Conservation (phyloP, 2,888 invertebrate genomes). For the Chrysolina americana region DNA sequence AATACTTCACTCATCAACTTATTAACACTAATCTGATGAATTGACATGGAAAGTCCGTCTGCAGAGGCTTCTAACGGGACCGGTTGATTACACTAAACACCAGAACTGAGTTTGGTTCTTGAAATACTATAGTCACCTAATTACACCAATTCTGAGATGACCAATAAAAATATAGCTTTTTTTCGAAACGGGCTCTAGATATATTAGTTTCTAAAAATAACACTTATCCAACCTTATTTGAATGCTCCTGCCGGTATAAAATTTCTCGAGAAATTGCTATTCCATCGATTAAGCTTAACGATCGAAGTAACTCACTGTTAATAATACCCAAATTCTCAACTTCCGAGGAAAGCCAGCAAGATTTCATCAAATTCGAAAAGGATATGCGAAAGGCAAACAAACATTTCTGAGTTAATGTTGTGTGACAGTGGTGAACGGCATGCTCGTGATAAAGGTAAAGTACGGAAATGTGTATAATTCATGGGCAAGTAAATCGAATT, state of each 20-base stretch:
- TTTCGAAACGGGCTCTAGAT: too few species aligned
- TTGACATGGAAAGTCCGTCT: too few species aligned
- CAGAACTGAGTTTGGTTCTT: too few species aligned
- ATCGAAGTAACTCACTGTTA: slow-evolving; percentile 16
- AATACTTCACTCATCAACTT: too few species aligned
- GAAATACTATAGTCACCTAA: too few species aligned
- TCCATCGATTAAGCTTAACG: slow-evolving; percentile 2
- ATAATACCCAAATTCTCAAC: slow-evolving; percentile 16
- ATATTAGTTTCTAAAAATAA: too few species aligned
- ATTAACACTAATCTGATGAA: too few species aligned
- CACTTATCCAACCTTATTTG: not conserved
- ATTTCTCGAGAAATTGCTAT: not conserved
- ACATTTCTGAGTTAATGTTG: slow-evolving; percentile 27
- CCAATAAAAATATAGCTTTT: too few species aligned
- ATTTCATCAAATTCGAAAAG: slow-evolving; percentile 1
- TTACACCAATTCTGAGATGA: too few species aligned
- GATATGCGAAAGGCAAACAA: slow-evolving; percentile 17
- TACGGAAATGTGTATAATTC: slow-evolving; percentile 35
- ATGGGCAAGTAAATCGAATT: slow-evolving; percentile 42
- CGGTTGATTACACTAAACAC: too few species aligned
- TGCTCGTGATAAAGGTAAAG: slow-evolving; percentile 27
- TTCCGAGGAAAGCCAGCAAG: slow-evolving; percentile 6
- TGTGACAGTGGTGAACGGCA: slow-evolving; percentile 28
- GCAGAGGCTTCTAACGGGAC: too few species aligned
- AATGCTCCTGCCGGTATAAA: not conserved